Evolutionary conservation across 30 jellyfish, hydroid and myxozoan genomes (phyloP).

Genomic region (Nemopilema nomurai): DNA sequence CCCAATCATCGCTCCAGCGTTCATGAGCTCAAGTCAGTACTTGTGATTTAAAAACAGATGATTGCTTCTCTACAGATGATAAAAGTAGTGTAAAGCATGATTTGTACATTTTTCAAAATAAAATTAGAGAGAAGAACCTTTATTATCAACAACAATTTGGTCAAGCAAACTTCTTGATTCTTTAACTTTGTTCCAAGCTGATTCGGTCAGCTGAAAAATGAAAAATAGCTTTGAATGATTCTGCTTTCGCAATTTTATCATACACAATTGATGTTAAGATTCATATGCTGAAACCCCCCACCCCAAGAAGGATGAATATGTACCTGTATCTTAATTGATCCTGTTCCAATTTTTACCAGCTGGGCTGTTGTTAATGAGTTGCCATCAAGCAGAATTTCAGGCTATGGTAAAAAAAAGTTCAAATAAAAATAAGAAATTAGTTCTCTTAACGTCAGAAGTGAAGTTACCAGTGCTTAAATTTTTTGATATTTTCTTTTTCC

Average conservation of each 20-base stretch:
- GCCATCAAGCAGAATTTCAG: constrained; percentile 67
- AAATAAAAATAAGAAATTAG: no score
- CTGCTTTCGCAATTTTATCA: not conserved
- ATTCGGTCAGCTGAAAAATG: constrained; percentile 55
- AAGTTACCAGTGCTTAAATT: no score
- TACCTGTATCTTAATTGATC: constrained; percentile 64
- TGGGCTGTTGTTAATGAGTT: constrained; percentile 57
- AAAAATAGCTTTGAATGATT: not conserved
- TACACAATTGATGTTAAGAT: no score
- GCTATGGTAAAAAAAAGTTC: not conserved
- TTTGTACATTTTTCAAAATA: no score
- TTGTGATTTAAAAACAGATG: no score
- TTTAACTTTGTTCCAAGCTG: constrained; percentile 64
- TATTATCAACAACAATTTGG: constrained; percentile 69
- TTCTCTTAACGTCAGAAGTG: no score
- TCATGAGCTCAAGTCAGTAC: no score
- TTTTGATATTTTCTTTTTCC: no score
- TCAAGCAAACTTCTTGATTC: constrained; percentile 77
- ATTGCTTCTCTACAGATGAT: not conserved
- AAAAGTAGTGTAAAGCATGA: not conserved
- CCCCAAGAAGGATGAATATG: not conserved
- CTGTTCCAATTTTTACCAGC: constrained; percentile 78
- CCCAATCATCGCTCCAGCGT: no score
- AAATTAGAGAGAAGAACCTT: constrained; percentile 30
- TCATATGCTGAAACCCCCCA: no score